Evolutionary conservation across 1,140 invertebrate genomes (phyloP).

Genomic region (Paralvinella palmiformis): DNA sequence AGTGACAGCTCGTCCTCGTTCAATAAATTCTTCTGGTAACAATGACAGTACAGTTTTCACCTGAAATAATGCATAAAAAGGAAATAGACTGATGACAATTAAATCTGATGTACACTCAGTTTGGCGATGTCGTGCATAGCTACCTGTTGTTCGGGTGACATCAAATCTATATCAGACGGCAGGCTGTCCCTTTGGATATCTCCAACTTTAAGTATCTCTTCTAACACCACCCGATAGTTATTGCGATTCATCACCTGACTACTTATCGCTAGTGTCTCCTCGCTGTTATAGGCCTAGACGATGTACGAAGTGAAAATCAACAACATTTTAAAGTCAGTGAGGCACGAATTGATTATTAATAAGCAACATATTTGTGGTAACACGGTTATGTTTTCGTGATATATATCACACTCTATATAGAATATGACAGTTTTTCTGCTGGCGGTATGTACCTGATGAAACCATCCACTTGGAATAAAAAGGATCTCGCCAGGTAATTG

Average conservation of each 20-base stretch:
- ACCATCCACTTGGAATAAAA: slow-evolving; percentile 48
- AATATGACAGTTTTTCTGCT: too few relatives aligned
- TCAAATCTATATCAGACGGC: slow-evolving; percentile 31
- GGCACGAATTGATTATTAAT: too few relatives aligned
- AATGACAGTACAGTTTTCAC: too few relatives aligned
- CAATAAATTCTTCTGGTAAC: too few relatives aligned
- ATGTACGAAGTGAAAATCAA: neutral
- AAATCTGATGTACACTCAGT: too few relatives aligned
- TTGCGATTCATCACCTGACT: slow-evolving; percentile 45
- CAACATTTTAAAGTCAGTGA: neutral
- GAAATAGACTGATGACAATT: too few relatives aligned
- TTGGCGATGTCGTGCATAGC: too few relatives aligned
- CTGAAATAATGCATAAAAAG: too few relatives aligned
- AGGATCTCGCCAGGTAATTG: slow-evolving; percentile 43
- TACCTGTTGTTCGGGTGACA: slow-evolving; percentile 39
- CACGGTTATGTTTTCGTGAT: too few relatives aligned
- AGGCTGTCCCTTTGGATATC: slow-evolving; percentile 30
- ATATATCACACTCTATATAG: too few relatives aligned
- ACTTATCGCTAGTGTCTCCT: slow-evolving; percentile 41
- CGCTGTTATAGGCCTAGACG: slow-evolving; percentile 39
- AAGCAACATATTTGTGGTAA: too few relatives aligned
- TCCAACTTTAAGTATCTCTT: slow-evolving; percentile 44
- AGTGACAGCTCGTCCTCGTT: too few relatives aligned
- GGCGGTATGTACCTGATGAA: slow-evolving; percentile 42
- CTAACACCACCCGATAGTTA: slow-evolving; percentile 43